Conservation (phyloP, 2,797 vertebrate species). For the Australoheros facetus region DNA sequence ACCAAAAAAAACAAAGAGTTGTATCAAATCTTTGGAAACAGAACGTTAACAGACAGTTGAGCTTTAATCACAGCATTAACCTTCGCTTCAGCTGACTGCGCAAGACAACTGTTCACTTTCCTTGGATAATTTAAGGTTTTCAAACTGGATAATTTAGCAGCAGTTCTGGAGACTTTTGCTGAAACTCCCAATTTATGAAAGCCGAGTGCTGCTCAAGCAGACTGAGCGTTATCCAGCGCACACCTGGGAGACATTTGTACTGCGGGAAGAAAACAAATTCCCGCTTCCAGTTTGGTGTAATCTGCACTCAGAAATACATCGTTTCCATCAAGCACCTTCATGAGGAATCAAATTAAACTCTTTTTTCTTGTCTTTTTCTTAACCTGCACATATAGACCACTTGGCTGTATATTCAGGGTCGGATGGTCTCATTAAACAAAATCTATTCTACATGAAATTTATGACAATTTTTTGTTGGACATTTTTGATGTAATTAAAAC, state of each 20-base stretch:
- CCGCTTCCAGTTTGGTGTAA: background rate
- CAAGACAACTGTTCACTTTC: background rate
- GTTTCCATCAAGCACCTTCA: background rate
- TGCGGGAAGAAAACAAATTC: background rate
- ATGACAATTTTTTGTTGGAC: background rate
- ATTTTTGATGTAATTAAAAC: background rate
- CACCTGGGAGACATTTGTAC: background rate
- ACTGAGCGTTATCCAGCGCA: background rate
- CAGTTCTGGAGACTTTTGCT: background rate
- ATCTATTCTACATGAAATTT: rapidly evolving
- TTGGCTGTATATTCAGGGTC: background rate
- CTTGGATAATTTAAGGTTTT: background rate
- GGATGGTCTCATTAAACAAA: background rate
- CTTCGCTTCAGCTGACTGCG: background rate
- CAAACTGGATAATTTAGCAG: background rate
- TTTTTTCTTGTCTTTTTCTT: background rate
- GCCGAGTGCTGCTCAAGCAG: background rate
- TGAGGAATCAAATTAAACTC: background rate
- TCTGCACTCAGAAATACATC: background rate
- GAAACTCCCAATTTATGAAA: background rate
- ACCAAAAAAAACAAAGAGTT: background rate
- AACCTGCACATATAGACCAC: no score
- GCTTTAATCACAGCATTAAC: background rate
- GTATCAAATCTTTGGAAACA: background rate
- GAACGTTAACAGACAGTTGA: no score